These are phyloP conservation scores for Glareola pratincola DNA, from an alignment of 2,113 vertebrate genomes.

Conservation along the genomic window DNA sequence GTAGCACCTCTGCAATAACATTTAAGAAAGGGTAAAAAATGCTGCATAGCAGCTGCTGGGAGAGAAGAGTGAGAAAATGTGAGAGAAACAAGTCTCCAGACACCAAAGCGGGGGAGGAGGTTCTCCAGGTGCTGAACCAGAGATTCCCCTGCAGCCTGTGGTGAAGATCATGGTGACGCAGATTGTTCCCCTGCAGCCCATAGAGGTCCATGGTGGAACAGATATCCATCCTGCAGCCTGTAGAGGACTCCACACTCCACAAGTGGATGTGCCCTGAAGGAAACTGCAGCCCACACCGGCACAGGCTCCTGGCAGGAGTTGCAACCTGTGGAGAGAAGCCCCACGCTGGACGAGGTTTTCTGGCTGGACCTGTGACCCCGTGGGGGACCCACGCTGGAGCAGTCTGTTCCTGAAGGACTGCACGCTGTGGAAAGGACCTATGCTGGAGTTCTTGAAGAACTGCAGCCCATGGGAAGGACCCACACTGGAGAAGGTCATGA, in stretches of 20 bases:
- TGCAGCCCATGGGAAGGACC: neutral
- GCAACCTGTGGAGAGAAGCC: neutral
- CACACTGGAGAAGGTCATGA: fast-evolving
- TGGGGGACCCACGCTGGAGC: neutral
- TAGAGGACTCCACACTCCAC: fast-evolving
- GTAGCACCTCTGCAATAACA: neutral
- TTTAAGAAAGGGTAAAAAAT: neutral
- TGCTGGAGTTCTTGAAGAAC: neutral
- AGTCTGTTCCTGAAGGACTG: neutral
- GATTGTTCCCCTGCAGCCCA: neutral
- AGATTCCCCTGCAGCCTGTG: neutral
- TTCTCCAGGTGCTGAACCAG: neutral
- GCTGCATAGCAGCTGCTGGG: neutral
- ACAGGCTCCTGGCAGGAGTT: neutral
- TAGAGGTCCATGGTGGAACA: neutral
- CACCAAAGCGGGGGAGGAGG: neutral
- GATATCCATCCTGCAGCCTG: neutral
- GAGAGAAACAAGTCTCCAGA: neutral
- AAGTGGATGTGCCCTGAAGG: neutral
- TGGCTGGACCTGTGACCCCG: neutral
- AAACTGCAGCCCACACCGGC: neutral
- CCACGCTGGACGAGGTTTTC: neutral
- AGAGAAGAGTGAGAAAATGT: neutral
- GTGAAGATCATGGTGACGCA: neutral
- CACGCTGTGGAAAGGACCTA: neutral